Evolutionary conservation across 2,113 vertebrate genomes (phyloP).

Genomic region (Heptranchias perlo): DNA sequence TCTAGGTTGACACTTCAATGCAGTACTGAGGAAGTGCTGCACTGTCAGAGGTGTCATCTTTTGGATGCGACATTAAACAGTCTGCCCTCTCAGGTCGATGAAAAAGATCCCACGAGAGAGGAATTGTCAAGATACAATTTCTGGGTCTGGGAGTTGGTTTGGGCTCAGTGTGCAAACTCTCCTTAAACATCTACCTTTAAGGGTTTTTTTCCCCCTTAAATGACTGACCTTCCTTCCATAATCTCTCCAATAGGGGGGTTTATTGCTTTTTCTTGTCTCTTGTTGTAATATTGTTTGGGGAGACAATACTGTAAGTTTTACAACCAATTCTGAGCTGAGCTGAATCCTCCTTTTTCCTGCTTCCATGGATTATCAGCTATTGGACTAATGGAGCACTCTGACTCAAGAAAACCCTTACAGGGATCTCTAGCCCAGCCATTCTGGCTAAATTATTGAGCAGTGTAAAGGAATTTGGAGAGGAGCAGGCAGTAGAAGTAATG

Average conservation of each 20-base stretch:
- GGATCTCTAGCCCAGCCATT: background rate
- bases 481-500: background rate
- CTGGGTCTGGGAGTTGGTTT: background rate
- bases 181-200: background rate
- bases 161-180: background rate
- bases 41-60: too few relatives aligned
- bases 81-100: too few relatives aligned
- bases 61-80: too few relatives aligned
- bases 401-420: too few relatives aligned
- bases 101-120: too few relatives aligned
- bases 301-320: background rate
- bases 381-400: too few relatives aligned
- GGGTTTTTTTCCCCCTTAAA: background rate
- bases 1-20: too few relatives aligned
- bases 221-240: background rate
- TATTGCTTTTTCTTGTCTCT: background rate
- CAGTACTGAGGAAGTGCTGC: too few relatives aligned
- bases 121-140: too few relatives aligned
- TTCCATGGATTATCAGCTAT: background rate
- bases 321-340: background rate
- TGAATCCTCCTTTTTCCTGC: background rate
- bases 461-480: background rate
- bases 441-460: background rate
- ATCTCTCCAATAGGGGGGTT: background rate
- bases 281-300: background rate